Evolutionary conservation across 2,113 vertebrate species (phyloP).

Genomic region (Pavo muticus): DNA sequence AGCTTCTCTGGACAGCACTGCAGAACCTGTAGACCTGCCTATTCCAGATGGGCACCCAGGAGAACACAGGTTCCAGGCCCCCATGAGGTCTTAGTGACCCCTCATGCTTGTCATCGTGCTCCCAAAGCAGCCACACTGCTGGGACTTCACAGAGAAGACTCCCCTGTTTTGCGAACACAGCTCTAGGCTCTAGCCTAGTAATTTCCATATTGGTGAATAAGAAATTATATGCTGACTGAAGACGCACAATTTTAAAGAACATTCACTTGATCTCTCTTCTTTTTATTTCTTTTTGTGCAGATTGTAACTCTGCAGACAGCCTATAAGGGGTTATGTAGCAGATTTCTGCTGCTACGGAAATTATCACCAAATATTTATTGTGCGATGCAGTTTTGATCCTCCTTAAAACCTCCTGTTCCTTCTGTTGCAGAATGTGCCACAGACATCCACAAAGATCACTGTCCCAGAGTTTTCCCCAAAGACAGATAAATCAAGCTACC

Average conservation of each 20-base stretch:
- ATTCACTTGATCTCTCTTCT: not conserved
- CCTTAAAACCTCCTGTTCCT: not conserved
- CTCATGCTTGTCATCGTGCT: not conserved
- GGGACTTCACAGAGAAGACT: not conserved
- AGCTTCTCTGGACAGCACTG: rapidly evolving
- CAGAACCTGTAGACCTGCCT: not conserved
- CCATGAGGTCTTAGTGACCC: not conserved
- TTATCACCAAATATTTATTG: not conserved
- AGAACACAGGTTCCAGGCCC: not conserved
- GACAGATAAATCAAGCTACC: not conserved
- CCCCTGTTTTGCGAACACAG: not conserved
- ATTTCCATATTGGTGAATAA: not conserved
- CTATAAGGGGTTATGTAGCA: not conserved
- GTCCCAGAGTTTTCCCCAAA: not conserved
- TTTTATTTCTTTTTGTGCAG: not conserved
- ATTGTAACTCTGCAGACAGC: not conserved
- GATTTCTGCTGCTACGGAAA: not conserved
- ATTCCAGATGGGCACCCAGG: not conserved
- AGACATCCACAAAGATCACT: not conserved
- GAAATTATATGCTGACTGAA: not conserved
- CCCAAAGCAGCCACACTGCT: rapidly evolving
- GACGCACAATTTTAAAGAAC: not conserved
- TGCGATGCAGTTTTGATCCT: not conserved
- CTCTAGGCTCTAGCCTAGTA: not conserved
- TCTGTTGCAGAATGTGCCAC: not conserved